These are phyloP conservation scores for Emys orbicularis DNA, from an alignment of 2,797 vertebrate genomes.

Conservation along the genomic window DNA sequence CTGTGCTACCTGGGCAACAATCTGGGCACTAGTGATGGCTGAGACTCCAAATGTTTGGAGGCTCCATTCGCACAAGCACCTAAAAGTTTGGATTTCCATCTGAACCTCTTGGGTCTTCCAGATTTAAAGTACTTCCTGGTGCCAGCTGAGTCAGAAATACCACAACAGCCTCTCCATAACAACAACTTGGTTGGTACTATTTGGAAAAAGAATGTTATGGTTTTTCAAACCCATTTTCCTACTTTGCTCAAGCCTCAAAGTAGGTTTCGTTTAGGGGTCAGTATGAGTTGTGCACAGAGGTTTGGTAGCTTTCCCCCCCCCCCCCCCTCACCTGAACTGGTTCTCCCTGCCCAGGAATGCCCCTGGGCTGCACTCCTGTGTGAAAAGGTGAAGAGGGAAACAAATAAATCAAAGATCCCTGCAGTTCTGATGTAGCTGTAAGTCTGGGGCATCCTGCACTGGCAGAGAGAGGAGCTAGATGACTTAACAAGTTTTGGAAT, in stretches of 20 bases:
- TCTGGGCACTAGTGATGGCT: neutral
- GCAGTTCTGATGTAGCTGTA: neutral
- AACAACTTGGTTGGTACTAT: neutral
- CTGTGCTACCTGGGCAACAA: neutral
- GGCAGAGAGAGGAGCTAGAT: neutral
- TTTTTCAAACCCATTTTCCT: neutral
- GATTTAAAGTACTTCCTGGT: neutral
- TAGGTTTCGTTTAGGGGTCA: neutral
- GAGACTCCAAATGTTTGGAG: neutral
- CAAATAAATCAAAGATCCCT: neutral
- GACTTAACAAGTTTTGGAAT: neutral
- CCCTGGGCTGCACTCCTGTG: too few species aligned
- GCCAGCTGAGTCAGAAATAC: fast-evolving
- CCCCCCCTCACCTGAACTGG: neutral
- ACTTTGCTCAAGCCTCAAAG: neutral
- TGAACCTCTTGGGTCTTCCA: neutral
- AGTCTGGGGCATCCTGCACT: neutral
- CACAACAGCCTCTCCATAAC: neutral
- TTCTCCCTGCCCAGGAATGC: too few species aligned
- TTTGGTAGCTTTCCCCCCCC: neutral
- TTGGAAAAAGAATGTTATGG: neutral
- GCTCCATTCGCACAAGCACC: neutral
- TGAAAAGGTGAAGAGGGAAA: neutral
- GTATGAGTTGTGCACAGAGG: neutral
- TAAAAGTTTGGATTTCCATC: neutral